Conservation (phyloP, 2,888 invertebrate genomes). For the Acronicta alni region DNA sequence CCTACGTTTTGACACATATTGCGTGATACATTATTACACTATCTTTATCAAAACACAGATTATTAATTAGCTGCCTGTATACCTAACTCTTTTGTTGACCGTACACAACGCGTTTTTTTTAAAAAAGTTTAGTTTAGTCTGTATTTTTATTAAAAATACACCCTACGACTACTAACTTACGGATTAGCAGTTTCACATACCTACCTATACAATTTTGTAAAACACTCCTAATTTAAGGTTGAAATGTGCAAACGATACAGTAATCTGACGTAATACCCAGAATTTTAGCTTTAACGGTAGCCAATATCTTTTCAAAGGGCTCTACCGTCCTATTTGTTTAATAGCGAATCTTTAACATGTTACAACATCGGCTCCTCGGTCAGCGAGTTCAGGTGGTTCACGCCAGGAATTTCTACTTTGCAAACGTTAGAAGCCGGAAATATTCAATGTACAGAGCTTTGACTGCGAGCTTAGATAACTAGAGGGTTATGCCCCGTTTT, state of each 20-base stretch:
- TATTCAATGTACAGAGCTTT: constrained; percentile 63
- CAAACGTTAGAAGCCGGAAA: constrained; percentile 66
- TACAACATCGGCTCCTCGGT: constrained; percentile 68
- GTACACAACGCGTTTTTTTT: too few species aligned
- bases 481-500: constrained; percentile 24
- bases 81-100: too few species aligned
- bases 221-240: background rate
- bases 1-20: too few species aligned
- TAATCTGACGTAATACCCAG: constrained; percentile 4
- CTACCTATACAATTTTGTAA: background rate
- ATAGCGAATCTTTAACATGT: constrained; percentile 68
- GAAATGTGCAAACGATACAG: constrained; percentile 1
- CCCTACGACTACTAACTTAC: too few species aligned
- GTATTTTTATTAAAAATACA: too few species aligned
- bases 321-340: constrained; percentile 61
- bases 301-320: constrained; percentile 31
- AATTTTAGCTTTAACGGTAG: constrained; percentile 14
- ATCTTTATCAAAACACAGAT: too few species aligned
- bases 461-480: constrained; percentile 47
- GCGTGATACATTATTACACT: too few species aligned
- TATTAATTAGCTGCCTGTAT: too few species aligned
- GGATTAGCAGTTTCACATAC: too few species aligned
- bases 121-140: too few species aligned
- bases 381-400: constrained; percentile 66
- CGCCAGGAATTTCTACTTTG: constrained; percentile 78